Conservation (phyloP, 2,888 invertebrate species). For the Athripsodes cinereus region DNA sequence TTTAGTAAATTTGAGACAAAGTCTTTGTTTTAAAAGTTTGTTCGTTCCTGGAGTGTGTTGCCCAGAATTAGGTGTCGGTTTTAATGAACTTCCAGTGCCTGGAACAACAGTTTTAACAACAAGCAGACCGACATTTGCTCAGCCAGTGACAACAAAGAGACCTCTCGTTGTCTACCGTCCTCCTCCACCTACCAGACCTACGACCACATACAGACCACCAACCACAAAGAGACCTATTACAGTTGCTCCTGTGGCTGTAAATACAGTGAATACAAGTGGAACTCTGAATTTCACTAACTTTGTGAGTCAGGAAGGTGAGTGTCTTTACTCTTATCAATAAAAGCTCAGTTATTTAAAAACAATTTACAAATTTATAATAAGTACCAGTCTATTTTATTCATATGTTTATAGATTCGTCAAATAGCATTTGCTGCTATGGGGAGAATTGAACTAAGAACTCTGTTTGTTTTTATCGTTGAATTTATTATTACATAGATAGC, state of each 20-base stretch:
- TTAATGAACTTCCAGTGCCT: constrained; percentile 36
- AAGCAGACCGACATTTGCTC: constrained; percentile 41
- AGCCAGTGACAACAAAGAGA: constrained; percentile 36
- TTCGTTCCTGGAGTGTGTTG: constrained; percentile 92
- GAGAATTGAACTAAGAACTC: too few relatives aligned
- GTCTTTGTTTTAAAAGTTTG: constrained; percentile 84
- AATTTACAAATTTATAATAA: too few relatives aligned
- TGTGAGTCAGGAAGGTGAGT: constrained; percentile 49
- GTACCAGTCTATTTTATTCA: too few relatives aligned
- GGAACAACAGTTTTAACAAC: constrained; percentile 39
- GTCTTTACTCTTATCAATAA: too few relatives aligned
- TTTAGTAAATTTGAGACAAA: constrained; percentile 73
- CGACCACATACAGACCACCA: constrained; percentile 35
- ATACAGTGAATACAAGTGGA: constrained; percentile 45
- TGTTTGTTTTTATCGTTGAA: too few relatives aligned
- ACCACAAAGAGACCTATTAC: constrained; percentile 31
- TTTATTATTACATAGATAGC: too few relatives aligned
- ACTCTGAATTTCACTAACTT: constrained; percentile 47
- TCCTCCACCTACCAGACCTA: constrained; percentile 34
- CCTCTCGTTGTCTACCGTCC: constrained; percentile 30
- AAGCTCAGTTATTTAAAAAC: too few relatives aligned
- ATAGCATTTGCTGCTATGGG: too few relatives aligned
- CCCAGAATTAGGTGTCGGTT: constrained; percentile 51
- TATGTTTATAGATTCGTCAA: too few relatives aligned
- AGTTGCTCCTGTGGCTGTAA: constrained; percentile 51